Base-by-base conservation (phyloP, 1,140 invertebrate species). In the Tribolium madens region DNA sequence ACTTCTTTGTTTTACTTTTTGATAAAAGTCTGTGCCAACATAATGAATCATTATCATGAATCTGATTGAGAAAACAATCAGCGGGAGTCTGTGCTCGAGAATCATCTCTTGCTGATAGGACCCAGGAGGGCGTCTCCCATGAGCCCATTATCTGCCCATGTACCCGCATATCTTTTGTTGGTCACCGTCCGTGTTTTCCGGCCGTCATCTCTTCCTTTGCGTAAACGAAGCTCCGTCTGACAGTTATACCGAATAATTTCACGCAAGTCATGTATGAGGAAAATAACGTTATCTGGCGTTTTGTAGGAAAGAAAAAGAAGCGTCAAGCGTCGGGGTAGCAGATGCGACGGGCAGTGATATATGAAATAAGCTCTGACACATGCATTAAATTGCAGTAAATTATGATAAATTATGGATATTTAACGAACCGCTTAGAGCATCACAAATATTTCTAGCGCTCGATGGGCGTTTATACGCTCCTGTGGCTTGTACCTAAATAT, bases 381-480 rank as follows among this genome's bases (percentile, higher is more conserved):
- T 72, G 70, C 70, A 72, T 72, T 72, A 72, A 72, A 72, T 52
- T 72, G 70, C 70, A 72, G 46, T 72, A 72, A 72, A 72, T 72
- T 72, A 72, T 72, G 70, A 72, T 72, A 72, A 72, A 72, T 72
- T 72, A 72, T 72, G 21, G 46, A 52, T 47, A 52, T 72, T 72
- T 72, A 72, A 72, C 70, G 46, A 72, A 64, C 57, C 57, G 57
- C 57, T 57, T 14, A 64, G n/a, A n/a, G n/a, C 17, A 64, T 26
- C 31, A 64, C 57, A 64, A 64, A 64, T 64, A 64, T 64, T 64
- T 64, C 17, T 13, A 33, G 57, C 21, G 21, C n/a, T n/a, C 50
- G 50, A 7, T 52, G n/a, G n/a, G n/a, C n/a, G n/a, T 52, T 14
- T 64, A 33, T 64, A 4, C 26, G 57, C 4, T 64, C 13, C n/a